Conservation (phyloP, 2,113 vertebrate genomes). For the Muscicapa adusta region DNA sequence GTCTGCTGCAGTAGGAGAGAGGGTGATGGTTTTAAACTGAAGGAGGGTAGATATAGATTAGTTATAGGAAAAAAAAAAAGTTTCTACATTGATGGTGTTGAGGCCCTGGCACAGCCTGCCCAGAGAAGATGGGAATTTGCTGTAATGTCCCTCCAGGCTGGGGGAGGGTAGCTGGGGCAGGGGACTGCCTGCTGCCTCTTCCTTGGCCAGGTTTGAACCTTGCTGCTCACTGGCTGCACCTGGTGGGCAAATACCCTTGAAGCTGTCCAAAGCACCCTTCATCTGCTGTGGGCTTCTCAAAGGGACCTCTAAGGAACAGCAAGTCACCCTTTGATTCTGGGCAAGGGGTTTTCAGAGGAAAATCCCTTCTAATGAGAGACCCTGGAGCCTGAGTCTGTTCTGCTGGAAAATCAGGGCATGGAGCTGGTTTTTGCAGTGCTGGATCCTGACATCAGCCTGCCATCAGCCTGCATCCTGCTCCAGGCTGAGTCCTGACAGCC, state of each 20-base stretch:
- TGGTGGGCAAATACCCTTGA: not conserved
- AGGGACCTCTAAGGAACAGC: not conserved
- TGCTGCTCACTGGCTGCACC: not conserved
- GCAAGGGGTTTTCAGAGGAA: not conserved
- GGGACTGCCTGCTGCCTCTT: not conserved
- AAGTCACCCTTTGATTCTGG: not conserved
- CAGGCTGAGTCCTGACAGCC: not conserved
- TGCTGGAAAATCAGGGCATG: not conserved
- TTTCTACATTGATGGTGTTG: not conserved
- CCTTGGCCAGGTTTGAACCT: not conserved
- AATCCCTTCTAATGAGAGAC: not conserved
- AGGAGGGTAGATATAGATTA: not conserved
- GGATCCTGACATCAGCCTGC: not conserved
- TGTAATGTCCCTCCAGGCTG: not conserved
- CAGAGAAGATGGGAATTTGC: not conserved
- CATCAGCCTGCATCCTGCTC: not conserved
- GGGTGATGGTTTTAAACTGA: not conserved
- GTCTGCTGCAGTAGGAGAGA: not conserved
- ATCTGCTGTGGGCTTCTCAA: not conserved
- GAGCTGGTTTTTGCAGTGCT: not conserved
- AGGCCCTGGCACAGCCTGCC: not conserved
- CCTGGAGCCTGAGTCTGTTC: not conserved
- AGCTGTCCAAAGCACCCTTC: not conserved
- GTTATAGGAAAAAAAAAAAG: not conserved
- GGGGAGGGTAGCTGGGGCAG: not conserved